Conservation (phyloP, 2,113 vertebrate species). For the Aldabrachelys gigantea region DNA sequence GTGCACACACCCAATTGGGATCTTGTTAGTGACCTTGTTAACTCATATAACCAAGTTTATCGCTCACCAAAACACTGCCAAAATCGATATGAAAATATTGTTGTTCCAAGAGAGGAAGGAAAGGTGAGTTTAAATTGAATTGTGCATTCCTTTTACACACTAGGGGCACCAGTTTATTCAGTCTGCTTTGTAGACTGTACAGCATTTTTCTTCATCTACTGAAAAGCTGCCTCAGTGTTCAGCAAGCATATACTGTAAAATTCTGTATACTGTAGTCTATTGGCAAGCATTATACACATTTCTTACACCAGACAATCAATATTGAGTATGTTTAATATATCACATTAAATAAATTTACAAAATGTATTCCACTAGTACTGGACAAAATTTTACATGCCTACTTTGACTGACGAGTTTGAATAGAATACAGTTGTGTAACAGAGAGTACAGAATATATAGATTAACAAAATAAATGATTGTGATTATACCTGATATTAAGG, state of each 20-base stretch:
- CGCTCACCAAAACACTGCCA: conserved; percentile 89
- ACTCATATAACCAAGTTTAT: conserved; percentile 88
- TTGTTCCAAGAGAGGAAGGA: conserved; percentile 87
- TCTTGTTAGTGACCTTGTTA: conserved; percentile 88
- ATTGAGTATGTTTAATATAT: background rate
- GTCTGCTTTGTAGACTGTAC: background rate
- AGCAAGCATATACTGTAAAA: background rate
- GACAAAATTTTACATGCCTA: too few relatives aligned
- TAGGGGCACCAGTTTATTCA: background rate
- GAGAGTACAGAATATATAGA: too few relatives aligned
- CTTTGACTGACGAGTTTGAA: too few relatives aligned
- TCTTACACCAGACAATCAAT: too few relatives aligned
- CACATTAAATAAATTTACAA: too few relatives aligned
- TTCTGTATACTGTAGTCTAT: background rate
- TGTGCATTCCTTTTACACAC: background rate
- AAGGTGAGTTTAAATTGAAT: conserved; percentile 76
- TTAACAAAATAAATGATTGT: too few relatives aligned
- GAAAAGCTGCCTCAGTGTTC: accelerated
- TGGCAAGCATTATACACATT: too few relatives aligned
- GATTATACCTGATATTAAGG: too few relatives aligned
- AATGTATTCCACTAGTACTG: too few relatives aligned
- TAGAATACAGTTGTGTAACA: too few relatives aligned
- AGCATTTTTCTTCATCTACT: background rate
- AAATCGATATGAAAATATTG: conserved; percentile 85
- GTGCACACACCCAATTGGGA: conserved; percentile 92